A percentile compares a stretch with the other conserved stretches of the same genome.
phyloP scores from a whole-genome alignment of 2,797 vertebrate genomes.

The Basileuterus tristriatus region DNA sequence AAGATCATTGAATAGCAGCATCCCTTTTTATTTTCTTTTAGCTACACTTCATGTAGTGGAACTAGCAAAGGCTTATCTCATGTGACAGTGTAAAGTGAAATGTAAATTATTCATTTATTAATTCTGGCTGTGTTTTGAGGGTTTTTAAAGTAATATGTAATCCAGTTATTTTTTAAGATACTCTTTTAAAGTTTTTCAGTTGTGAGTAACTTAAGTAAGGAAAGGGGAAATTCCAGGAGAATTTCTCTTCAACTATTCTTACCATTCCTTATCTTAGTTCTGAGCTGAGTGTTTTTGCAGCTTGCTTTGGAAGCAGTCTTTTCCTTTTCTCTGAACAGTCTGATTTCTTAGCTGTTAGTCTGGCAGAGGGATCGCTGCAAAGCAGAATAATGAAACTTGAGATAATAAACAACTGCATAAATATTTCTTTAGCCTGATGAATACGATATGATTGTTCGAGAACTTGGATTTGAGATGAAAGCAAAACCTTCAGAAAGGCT shows the following conservation, averaged over 20 bases:
- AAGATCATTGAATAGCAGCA: background rate
- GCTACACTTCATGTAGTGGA: background rate
- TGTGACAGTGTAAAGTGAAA: background rate
- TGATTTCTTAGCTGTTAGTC: background rate
- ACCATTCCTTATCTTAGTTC: background rate
- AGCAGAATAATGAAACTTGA: slow-evolving; percentile 11
- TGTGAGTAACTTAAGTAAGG: background rate
- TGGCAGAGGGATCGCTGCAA: background rate
- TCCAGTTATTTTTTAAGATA: background rate
- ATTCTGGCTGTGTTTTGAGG: background rate
- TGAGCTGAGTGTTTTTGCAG: background rate
- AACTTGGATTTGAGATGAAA: slow-evolving; percentile 98
- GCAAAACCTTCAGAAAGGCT: slow-evolving; percentile 90
- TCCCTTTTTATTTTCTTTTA: background rate
- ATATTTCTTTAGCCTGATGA: slow-evolving; percentile 82
- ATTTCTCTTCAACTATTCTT: background rate
- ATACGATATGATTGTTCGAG: slow-evolving; percentile 92
- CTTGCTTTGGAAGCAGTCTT: background rate
- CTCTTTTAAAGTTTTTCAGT: background rate
- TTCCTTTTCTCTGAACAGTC: background rate
- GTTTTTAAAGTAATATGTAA: background rate
- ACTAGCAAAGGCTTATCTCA: background rate
- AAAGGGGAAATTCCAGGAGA: background rate
- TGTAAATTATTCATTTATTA: background rate
- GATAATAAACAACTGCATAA: slow-evolving; percentile 35